Base-by-base conservation (phyloP, 2,113 vertebrate genomes). In the Anguilla japonica region DNA sequence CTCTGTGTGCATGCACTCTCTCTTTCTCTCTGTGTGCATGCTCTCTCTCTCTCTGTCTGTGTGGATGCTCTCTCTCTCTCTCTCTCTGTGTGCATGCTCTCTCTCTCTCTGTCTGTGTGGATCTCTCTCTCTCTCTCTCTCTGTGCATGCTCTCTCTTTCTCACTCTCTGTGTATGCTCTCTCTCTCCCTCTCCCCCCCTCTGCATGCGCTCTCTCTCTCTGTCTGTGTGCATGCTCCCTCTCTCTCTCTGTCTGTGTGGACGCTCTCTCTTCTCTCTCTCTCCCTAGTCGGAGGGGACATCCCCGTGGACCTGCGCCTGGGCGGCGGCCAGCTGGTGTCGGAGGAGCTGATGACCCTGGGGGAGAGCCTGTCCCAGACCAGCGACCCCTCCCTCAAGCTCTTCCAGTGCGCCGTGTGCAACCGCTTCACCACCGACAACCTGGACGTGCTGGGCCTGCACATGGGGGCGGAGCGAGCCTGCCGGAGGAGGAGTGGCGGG, bases 351-450 rank as follows among this genome's bases (percentile, higher is more conserved):
- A 97, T 98, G 95, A 96, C 97, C 91, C 91, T 98, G 88, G 98
- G 97, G 20, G 97, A 98, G 90, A 96, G 97, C n/a, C 97, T 98
- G 93, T 97, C 96, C 0, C 97, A 97, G 84, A 96, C 96, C 0
- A 97, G 95, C 15, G 96, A 97, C 92, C 97, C 98, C 0, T 97
- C 96, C 0, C 95, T 97, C 92, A 97, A 97, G 89, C 96, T 99
- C 81, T 99, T 99, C 95, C 98, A 99, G 91, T 99, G 99, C 13
- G 97, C 97, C 0, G 96, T 99, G 87, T 99, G 99, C 95, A 97
- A 97, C 95, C 96, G 95, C 91, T 99, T 99, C 94, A 98, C 97
- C 0, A 98, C 98, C 0, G 98, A 99, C 95, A 97, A 96, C 89
- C 90, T 99, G 94, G 98, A 98, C 92, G 91, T 97, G 91, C 94